A percentile compares a stretch with the other conserved stretches of the same genome.
phyloP scores from a whole-genome alignment of 2,113 vertebrate species.

The Orientallactaga bullata region DNA sequence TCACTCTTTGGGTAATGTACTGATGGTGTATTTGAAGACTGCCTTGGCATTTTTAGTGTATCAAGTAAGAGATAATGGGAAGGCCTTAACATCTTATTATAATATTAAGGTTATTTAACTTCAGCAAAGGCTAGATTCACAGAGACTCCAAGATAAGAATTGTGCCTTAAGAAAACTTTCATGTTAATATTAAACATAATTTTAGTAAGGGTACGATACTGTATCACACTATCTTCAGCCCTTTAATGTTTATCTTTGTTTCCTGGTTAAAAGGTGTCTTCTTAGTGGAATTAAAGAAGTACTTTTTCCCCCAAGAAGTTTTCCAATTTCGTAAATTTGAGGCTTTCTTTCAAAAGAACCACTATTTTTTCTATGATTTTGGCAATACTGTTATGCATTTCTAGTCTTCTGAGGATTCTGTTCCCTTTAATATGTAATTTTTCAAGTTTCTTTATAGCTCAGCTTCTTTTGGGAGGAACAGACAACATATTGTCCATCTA shows the following conservation, averaged over 20 bases:
- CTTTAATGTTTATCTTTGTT: conserved; percentile 71
- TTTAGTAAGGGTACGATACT: conserved; percentile 18
- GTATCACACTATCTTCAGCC: neutral
- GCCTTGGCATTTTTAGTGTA: conserved; percentile 43
- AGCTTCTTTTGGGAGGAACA: conserved; percentile 61
- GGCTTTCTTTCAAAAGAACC: conserved; percentile 51
- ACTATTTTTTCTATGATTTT: conserved; percentile 52
- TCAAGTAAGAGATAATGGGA: conserved; percentile 59
- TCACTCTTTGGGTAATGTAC: neutral
- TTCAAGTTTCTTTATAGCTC: conserved; percentile 59
- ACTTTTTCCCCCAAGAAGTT: conserved; percentile 1
- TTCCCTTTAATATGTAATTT: conserved; percentile 69
- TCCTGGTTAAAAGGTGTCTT: conserved; percentile 51
- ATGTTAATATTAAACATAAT: conserved; percentile 55
- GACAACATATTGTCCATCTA: conserved; percentile 52
- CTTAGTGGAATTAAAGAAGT: conserved; percentile 26
- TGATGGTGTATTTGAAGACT: conserved; percentile 47
- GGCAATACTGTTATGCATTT: conserved; percentile 60
- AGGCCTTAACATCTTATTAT: conserved; percentile 23
- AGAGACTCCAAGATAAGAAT: neutral
- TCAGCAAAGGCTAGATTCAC: conserved; percentile 51
- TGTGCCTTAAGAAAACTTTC: conserved; percentile 52
- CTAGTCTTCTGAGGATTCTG: conserved; percentile 45
- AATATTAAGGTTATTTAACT: conserved; percentile 56
- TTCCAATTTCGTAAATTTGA: conserved; percentile 62